Evolutionary conservation across 2,888 invertebrate genomes (phyloP).

Genomic region (Pelosia muscerda): DNA sequence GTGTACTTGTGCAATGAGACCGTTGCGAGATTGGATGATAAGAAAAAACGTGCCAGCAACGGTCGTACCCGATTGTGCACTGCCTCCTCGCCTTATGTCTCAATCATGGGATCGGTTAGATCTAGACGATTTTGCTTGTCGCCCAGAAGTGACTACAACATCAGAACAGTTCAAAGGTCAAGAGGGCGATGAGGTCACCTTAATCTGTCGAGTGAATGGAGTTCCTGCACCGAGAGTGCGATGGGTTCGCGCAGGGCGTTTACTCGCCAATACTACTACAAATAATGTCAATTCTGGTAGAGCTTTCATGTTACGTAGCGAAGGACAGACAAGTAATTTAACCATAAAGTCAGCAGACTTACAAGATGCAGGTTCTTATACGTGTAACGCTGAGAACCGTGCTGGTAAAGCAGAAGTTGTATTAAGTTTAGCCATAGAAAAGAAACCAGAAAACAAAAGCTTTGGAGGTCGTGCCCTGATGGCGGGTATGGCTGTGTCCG

Average conservation of each 20-base stretch:
- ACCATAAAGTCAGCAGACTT: constrained; percentile 91
- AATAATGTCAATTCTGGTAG: constrained; percentile 83
- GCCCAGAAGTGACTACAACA: constrained; percentile 89
- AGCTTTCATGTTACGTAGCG: constrained; percentile 89
- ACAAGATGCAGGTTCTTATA: constrained; percentile 92
- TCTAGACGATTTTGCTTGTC: constrained; percentile 93
- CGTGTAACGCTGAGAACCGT: constrained; percentile 93
- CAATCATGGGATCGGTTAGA: constrained; percentile 92
- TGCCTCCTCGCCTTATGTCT: constrained; percentile 88
- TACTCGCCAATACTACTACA: constrained; percentile 88
- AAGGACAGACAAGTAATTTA: constrained; percentile 90
- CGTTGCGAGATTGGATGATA: constrained; percentile 93
- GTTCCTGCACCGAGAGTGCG: constrained; percentile 91
- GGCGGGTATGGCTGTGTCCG: constrained; percentile 90
- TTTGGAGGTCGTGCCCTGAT: constrained; percentile 88
- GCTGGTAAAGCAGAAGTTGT: constrained; percentile 92
- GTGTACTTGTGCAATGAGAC: constrained; percentile 92
- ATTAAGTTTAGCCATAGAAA: constrained; percentile 90
- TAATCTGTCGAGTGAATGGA: constrained; percentile 90
- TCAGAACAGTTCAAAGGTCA: constrained; percentile 88
- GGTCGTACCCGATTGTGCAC: constrained; percentile 89
- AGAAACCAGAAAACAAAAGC: constrained; percentile 87
- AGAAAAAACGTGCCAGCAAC: constrained; percentile 91
- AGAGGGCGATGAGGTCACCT: constrained; percentile 91
- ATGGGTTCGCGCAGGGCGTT: constrained; percentile 90